Percentiles rank a stretch among this genome's conserved stretches.
phyloP scores from a whole-genome alignment of 1,140 invertebrate genomes.

The Ostrea edulis region DNA sequence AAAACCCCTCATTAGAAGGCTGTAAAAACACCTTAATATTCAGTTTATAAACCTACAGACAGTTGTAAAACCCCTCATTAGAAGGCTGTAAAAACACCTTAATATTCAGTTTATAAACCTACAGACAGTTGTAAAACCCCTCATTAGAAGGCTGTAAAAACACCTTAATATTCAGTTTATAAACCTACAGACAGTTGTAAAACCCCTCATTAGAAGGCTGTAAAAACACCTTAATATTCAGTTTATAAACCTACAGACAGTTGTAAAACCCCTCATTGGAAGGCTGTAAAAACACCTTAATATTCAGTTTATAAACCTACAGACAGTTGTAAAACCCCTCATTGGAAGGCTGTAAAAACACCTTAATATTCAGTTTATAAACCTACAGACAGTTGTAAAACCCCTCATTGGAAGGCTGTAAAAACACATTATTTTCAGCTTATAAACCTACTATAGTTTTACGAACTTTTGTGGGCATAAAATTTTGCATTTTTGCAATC shows the following conservation, averaged over 20 bases:
- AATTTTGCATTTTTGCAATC: too few relatives aligned
- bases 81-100: constrained; percentile 80
- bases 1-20: constrained; percentile 87
- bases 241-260: constrained; percentile 83
- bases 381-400: constrained; percentile 90
- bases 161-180: not conserved
- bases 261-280: constrained; percentile 87
- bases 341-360: constrained; percentile 81
- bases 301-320: constrained; percentile 35
- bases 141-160: constrained; percentile 83
- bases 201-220: constrained; percentile 86
- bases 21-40: constrained; percentile 57
- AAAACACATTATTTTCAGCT: not conserved
- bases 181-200: constrained; percentile 87
- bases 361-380: not conserved
- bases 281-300: constrained; percentile 77
- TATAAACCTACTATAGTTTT: constrained; percentile 1
- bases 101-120: not conserved
- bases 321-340: constrained; percentile 89
- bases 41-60: constrained; percentile 81
- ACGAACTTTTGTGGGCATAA: too few relatives aligned
- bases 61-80: constrained; percentile 87
- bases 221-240: constrained; percentile 33
- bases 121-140: constrained; percentile 89
- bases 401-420: constrained; percentile 84